Conservation (phyloP, 2,113 vertebrate genomes). For the Pongo pygmaeus region DNA sequence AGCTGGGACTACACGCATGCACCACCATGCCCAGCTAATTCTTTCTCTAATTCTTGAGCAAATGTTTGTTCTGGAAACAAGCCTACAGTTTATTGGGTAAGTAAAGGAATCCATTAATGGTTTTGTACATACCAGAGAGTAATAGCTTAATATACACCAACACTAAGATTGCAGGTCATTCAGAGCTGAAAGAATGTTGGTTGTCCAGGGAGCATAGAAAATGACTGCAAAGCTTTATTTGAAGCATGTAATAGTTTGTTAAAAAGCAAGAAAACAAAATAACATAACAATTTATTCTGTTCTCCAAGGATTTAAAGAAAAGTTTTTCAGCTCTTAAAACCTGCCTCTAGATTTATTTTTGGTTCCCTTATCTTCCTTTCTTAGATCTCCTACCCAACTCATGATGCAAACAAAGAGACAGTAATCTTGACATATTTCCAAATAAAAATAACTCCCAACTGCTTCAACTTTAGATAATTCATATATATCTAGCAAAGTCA, state of each 20-base stretch:
- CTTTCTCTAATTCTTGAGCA: not conserved
- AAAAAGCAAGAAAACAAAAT: not conserved
- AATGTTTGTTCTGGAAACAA: slow-evolving; percentile 45
- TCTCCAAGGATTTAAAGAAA: not conserved
- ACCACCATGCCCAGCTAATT: too few relatives aligned
- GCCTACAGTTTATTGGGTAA: not conserved
- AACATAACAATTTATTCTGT: slow-evolving; percentile 23
- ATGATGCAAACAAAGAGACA: not conserved
- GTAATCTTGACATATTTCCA: not conserved
- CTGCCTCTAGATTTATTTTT: not conserved
- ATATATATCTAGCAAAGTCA: not conserved
- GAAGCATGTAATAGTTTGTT: not conserved
- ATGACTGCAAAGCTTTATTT: not conserved
- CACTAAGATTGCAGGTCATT: not conserved
- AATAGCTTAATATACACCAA: not conserved
- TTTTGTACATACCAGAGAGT: not conserved
- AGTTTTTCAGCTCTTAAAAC: not conserved
- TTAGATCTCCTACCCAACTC: not conserved
- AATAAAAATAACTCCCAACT: slow-evolving; percentile 21
- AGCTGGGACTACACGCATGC: too few relatives aligned
- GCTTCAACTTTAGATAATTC: not conserved
- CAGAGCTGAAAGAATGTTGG: not conserved
- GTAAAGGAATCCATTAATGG: not conserved
- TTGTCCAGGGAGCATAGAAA: not conserved
- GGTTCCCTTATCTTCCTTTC: not conserved